Base-by-base conservation (phyloP, 2,797 vertebrate species). In the Dicrostonyx torquatus region DNA sequence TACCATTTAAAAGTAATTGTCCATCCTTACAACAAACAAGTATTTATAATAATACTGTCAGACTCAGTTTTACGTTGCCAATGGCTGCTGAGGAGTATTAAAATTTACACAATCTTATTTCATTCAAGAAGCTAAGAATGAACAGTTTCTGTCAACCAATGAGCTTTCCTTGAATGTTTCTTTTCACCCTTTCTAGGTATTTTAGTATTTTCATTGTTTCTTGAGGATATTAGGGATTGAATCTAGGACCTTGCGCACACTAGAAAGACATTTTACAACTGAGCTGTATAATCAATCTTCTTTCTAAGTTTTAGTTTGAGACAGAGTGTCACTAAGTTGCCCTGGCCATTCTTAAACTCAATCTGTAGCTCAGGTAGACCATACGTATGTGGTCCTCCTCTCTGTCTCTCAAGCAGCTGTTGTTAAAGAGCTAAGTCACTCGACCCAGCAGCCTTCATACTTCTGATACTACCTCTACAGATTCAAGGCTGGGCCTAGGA, bases 91-190 rank as follows among this genome's bases (percentile, higher is more conserved):
- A 48, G n/a, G 58, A 43, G 24, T 94, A 83, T 79, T 77, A 50
- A 77, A 85, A 86, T 82, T 90, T 53, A n/a, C 24, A n/a, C 12
- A 34, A 76, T 53, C 80, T 93, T 86, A 94, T 73, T 94, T 87
- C 40, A 77, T 55, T 87, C 0, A 45, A 78, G 31, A 34, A n/a
- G 64, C 64, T 17, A 66, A 66, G 13, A 37, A 53, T 70, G 2
- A 83, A 84, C 1, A 79, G 0, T 90, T 66, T 75, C 90, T 29
- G 75, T 62, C 53, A 48, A 37, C 75, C 15, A 89, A 8, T 76
- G 50, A 73, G 26, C 90, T 50, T 89, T 64, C 40, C 15, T 29
- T 84, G 66, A n/a, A 34, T 14, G 50, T 64, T 78, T 90, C 48
- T 82, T 60, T 80, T 84, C n/a, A 66, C 45, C 4, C 1, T 87